Evolutionary conservation across 2,113 vertebrate genomes (phyloP).

Genomic region (Lophius piscatorius): DNA sequence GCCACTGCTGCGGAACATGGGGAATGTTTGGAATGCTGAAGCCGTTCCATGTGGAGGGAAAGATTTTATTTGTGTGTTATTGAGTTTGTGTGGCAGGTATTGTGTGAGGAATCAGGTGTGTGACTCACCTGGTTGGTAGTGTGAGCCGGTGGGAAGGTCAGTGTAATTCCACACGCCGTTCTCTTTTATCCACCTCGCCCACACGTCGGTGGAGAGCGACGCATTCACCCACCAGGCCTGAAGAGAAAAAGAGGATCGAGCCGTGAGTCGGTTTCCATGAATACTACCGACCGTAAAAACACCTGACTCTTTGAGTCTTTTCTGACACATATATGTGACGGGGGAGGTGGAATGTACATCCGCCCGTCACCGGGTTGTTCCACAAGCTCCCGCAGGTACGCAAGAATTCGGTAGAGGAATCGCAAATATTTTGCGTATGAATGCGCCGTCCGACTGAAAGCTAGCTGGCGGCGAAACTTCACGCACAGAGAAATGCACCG

Average conservation of each 20-base stretch:
- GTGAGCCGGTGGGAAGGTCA: constrained; percentile 33
- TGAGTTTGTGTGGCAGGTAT: neutral
- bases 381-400: constrained; percentile 7
- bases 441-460: neutral
- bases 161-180: constrained; percentile 62
- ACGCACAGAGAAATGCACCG: no score
- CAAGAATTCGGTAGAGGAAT: constrained; percentile 12
- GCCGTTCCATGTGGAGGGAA: no score
- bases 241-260: no score
- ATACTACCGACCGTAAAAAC: no score
- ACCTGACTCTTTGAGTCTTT: no score
- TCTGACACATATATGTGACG: constrained; percentile 1
- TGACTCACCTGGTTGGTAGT: constrained; percentile 60
- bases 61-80: no score
- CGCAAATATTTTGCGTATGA: constrained; percentile 4
- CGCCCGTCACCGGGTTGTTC: constrained; percentile 8
- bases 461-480: no score
- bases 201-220: constrained; percentile 62
- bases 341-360: constrained; percentile 9
- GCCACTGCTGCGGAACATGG: no score
- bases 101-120: neutral
- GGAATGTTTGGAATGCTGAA: no score
- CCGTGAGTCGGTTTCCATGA: no score
- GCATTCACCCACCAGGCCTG: constrained; percentile 79
- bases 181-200: constrained; percentile 45